phyloP scores from a whole-genome alignment of 2,888 invertebrate genomes.

The Zygothrica quintamaculata region DNA sequence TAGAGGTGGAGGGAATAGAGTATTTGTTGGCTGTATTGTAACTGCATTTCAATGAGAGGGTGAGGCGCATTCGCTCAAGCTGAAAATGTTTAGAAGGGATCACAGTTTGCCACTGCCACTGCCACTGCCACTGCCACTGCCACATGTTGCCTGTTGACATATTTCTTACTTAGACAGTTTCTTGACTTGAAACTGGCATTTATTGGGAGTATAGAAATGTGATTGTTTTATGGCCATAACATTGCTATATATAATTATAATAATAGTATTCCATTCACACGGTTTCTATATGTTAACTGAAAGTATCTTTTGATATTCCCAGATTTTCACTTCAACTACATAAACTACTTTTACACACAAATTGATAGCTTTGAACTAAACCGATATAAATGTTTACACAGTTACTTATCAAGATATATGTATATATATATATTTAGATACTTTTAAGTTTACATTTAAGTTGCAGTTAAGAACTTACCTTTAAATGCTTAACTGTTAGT shows the following conservation, averaged over 20 bases:
- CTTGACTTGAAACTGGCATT: slow-evolving; percentile 52
- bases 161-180: slow-evolving; percentile 44
- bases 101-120: slow-evolving; percentile 1
- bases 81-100: slow-evolving; percentile 7
- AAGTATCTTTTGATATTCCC: slow-evolving; percentile 11
- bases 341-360: slow-evolving; percentile 4
- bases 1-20: background rate
- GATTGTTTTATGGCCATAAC: slow-evolving; percentile 40
- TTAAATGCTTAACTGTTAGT: no score
- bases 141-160: slow-evolving; percentile 25
- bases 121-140: no score
- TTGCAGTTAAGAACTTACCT: no score
- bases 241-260: slow-evolving; percentile 11
- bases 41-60: slow-evolving; percentile 65
- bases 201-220: slow-evolving; percentile 54
- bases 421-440: no score
- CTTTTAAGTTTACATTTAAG: no score
- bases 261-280: slow-evolving; percentile 33
- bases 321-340: slow-evolving; percentile 11
- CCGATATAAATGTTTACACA: slow-evolving; percentile 1
- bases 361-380: slow-evolving; percentile 24
- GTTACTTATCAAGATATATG: background rate
- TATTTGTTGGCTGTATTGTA: slow-evolving; percentile 35
- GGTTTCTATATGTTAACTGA: slow-evolving; percentile 6
- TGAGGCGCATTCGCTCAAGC: slow-evolving; percentile 8